Percentiles rank a stretch among this genome's conserved stretches.
Evolutionary conservation across 64 coral and sea anemone genomes (phyloP).

Genomic region (Anthopleura sola): DNA sequence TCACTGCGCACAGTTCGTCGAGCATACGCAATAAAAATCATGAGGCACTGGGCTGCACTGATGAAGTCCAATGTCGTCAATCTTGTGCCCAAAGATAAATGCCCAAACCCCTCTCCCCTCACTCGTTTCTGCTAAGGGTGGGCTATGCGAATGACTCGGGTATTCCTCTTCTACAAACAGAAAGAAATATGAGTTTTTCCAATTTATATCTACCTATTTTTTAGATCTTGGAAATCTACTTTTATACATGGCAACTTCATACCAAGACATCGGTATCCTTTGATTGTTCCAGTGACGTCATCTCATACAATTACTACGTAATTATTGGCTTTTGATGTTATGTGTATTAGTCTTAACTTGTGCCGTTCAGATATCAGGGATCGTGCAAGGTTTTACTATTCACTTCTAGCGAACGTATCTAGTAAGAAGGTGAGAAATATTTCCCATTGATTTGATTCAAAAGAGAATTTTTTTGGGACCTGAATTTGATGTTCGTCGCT

Average conservation of each 20-base stretch:
- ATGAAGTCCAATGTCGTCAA: no score
- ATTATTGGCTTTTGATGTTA: neutral
- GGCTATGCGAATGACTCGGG: no score
- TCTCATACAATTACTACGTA: neutral
- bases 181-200: no score
- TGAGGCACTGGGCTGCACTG: neutral
- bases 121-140: no score
- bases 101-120: no score
- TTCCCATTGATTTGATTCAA: neutral
- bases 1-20: neutral
- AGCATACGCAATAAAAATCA: neutral
- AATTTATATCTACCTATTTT: conserved; percentile 6
- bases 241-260: conserved; percentile 59
- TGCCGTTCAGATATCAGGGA: conserved; percentile 62
- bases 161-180: no score
- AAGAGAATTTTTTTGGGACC: no score
- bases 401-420: conserved; percentile 71
- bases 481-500: no score
- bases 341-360: conserved; percentile 14
- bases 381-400: conserved; percentile 86
- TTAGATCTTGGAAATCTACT: conserved; percentile 85
- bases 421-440: conserved; percentile 57
- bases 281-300: neutral
- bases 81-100: no score
- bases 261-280: conserved; percentile 89